Conservation (phyloP, 2,797 vertebrate species). For the Ctenopoma kingsleyae region DNA sequence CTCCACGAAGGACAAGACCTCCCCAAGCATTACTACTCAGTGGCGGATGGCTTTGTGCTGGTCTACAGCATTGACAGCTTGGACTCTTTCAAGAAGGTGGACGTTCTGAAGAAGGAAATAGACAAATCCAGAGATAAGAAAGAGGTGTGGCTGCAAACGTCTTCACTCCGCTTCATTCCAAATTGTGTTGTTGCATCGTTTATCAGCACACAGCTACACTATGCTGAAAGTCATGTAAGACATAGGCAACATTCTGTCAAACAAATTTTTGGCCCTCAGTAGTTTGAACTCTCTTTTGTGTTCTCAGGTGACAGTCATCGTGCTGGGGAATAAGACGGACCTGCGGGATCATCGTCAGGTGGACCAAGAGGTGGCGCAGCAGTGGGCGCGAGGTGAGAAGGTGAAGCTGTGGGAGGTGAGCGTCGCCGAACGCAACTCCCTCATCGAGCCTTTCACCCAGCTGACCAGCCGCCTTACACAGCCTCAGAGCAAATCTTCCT, state of each 20-base stretch:
- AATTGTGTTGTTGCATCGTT: no score
- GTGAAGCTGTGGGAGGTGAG: slow-evolving; percentile 97
- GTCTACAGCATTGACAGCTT: slow-evolving; percentile 94
- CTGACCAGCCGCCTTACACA: slow-evolving; percentile 95
- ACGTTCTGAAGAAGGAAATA: slow-evolving; percentile 93
- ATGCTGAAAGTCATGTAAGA: no score
- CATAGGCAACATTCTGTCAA: no score
- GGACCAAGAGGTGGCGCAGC: slow-evolving; percentile 90
- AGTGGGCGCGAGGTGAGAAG: slow-evolving; percentile 93
- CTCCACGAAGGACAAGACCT: slow-evolving; percentile 90
- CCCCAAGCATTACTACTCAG: slow-evolving; percentile 93
- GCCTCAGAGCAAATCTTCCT: slow-evolving; percentile 94
- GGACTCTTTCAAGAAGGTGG: slow-evolving; percentile 92
- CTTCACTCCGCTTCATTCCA: no score
- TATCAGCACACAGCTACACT: no score
- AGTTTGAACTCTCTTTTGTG: neutral
- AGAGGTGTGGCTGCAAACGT: slow-evolving; percentile 83
- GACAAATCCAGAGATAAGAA: slow-evolving; percentile 95
- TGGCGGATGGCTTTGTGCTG: slow-evolving; percentile 94
- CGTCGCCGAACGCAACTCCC: slow-evolving; percentile 88
- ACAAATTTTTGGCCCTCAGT: neutral
- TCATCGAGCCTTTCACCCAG: slow-evolving; percentile 94
- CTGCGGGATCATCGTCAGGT: slow-evolving; percentile 91
- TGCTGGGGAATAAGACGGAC: slow-evolving; percentile 95
- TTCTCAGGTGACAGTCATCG: slow-evolving; percentile 89